Base-by-base conservation (phyloP, 2,888 invertebrate species). In the Acanthosepion pharaonis region DNA sequence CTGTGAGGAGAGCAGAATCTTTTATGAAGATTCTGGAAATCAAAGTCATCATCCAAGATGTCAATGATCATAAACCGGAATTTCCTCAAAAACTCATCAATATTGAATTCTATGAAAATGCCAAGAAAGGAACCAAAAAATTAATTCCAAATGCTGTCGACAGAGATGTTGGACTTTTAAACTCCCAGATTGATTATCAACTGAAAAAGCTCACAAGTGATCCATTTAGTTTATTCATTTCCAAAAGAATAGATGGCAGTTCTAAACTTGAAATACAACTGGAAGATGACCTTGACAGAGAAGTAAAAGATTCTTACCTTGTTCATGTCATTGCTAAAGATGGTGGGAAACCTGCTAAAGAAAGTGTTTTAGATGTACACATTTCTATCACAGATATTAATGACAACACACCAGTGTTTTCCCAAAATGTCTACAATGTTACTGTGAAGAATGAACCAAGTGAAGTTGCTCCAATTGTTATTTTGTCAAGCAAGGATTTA, bases 61-160 rank as follows among this genome's bases (percentile, higher is more conserved):
- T 78, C 11, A 78, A 78, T 78, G 78, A 78, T 15, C 78, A 78
- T 78, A 78, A n/a, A 18, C 78, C 78, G 0, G 78, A 78, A 78
- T 78, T 78, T 78, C 78, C 78, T 78, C 78, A 78, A 78, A 78
- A 78, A 78, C 78, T 78, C 11, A 78, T 78, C 78, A 78, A 78
- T 11, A 78, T 78, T 33, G 78, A 78, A n/a, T 78, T 78, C 33
- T 78, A 78, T 33, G 78, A 78, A 78, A 78, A 78, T 78, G 78
- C 78, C n/a, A 78, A 78, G 78, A 78, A 78, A 78, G 78, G 78
- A 33, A 78, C 78, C 2, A 78, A 78, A 33, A 78, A 78, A 78
- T 33, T 78, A 78, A 78, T 78, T 78, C 78, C 78, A 33, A 78
- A 78, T 33, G 78, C 78, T 15, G 78, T 78, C 33, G 78, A 78